These are phyloP conservation scores for Drosophila heteroneura DNA, from an alignment of 2,888 invertebrate species.

Conservation along the genomic window DNA sequence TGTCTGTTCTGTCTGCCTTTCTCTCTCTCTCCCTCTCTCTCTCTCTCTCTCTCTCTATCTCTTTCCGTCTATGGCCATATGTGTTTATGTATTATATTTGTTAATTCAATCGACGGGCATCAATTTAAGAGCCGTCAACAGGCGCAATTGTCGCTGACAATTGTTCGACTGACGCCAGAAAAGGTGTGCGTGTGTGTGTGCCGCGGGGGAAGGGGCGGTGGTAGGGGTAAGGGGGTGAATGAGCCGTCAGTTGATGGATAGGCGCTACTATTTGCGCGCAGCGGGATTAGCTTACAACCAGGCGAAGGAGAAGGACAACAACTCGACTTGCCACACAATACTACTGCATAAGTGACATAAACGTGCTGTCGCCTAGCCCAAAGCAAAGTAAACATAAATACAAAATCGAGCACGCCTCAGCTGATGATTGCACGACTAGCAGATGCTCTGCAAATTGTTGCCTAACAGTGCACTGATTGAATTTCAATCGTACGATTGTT, in stretches of 20 bases:
- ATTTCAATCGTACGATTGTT: not conserved
- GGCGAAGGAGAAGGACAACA: constrained; percentile 58
- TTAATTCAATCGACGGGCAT: constrained; percentile 76
- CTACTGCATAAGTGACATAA: constrained; percentile 35
- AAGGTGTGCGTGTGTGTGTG: constrained; percentile 3
- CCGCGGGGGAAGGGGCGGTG: not conserved
- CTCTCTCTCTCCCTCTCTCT: constrained; percentile 1
- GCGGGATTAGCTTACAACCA: constrained; percentile 68
- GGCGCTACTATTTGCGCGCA: constrained; percentile 59
- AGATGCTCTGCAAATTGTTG: constrained; percentile 23
- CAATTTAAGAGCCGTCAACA: constrained; percentile 73
- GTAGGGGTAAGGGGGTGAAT: not conserved
- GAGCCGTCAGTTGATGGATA: constrained; percentile 44
- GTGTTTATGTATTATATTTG: constrained; percentile 76
- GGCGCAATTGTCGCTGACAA: constrained; percentile 67
- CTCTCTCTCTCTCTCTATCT: constrained; percentile 2
- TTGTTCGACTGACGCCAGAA: constrained; percentile 27
- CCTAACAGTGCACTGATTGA: not conserved
- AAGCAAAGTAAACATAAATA: constrained; percentile 33
- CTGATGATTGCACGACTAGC: constrained; percentile 9
- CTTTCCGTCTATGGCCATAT: constrained; percentile 50
- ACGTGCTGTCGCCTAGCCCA: constrained; percentile 29
- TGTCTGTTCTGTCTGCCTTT: constrained; percentile 2
- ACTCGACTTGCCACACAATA: constrained; percentile 28
- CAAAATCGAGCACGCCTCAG: not conserved